These are phyloP conservation scores for Aphrophora alni DNA, from an alignment of 2,888 invertebrate species.

Conservation along the genomic window DNA sequence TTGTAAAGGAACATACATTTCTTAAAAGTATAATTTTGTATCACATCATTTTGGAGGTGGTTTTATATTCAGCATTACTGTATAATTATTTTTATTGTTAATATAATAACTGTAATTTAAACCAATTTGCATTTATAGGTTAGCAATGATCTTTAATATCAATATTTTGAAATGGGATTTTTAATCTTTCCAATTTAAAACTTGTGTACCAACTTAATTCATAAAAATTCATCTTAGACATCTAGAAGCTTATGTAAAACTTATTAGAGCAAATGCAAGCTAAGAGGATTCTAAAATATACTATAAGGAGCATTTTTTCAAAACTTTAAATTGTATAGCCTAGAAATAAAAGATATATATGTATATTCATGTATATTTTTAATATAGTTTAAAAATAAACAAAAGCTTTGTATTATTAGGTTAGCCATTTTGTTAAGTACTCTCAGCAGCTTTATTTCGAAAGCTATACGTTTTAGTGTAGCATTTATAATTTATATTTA, in stretches of 20 bases:
- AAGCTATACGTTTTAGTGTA: constrained; percentile 2
- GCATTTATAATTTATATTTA: background rate
- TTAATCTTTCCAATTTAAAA: background rate
- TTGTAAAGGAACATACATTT: too few relatives aligned
- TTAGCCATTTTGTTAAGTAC: background rate
- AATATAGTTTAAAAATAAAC: background rate
- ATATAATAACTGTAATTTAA: too few relatives aligned
- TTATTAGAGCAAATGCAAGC: background rate
- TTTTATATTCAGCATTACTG: too few relatives aligned
- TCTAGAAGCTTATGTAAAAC: background rate
- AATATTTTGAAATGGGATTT: background rate
- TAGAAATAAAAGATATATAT: background rate
- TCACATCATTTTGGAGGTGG: background rate
- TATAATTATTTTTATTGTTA: too few relatives aligned
- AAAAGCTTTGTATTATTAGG: background rate
- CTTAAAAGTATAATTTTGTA: too few relatives aligned
- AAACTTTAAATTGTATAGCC: background rate
- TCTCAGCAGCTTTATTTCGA: background rate
- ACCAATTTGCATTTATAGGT: background rate
- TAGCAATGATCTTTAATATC: background rate
- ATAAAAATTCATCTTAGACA: background rate
- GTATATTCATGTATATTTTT: background rate
- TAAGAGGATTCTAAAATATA: background rate
- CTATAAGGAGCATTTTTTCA: background rate
- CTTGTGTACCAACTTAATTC: background rate